Evolutionary conservation across 2,113 vertebrate species (phyloP), one percentile per base, ranked within the genome.

Genomic region (Nerophis lumbriciformis): DNA sequence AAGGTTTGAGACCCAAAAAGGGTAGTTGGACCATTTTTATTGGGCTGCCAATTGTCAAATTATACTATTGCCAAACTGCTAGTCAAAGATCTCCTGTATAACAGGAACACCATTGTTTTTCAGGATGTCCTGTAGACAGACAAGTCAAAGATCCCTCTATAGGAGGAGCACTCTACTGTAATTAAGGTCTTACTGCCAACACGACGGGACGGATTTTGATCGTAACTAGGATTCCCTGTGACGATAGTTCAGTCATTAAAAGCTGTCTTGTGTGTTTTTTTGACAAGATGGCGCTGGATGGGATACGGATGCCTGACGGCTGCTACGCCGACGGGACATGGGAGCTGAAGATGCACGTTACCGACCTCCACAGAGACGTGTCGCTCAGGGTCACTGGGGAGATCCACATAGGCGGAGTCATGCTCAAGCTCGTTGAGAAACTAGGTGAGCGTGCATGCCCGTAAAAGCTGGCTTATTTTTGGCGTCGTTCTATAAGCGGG

Each of bases 281-380:
- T 72, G 8, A 28, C 83, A 89, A 89, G 86, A 97, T 97, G 96
- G 95, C 96, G 80, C 90, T 98, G 92, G 96, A 98, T 69, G 96
- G 96, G 88, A 99, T 98, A 85, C 92, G 96, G 88, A 98, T 99
- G 96, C 94, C 96, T 73, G 96, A 99, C 89, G 96, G 96, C 93
- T 97, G 95, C 87, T 99, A 98, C 49, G 96, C 96, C 8, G 96
- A 99, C 1, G 96, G 96, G 83, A 99, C 96, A 1, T 99, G 96
- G 96, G 96, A 98, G 78, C 81, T 99, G 84, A 96, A 93, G 79
- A 95, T 99, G 86, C 93, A 95, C 67, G 94, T 98, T 82, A 99
- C 96, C 2, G 96, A 98, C 83, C 91, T 99, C 79, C 91, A 92
- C 84, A 92, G 94, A 81, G 95, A 98, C 68, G 95, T 98, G 75